Evolutionary conservation across 2,797 vertebrate genomes (phyloP).

Genomic region (Rhabdomys pumilio): DNA sequence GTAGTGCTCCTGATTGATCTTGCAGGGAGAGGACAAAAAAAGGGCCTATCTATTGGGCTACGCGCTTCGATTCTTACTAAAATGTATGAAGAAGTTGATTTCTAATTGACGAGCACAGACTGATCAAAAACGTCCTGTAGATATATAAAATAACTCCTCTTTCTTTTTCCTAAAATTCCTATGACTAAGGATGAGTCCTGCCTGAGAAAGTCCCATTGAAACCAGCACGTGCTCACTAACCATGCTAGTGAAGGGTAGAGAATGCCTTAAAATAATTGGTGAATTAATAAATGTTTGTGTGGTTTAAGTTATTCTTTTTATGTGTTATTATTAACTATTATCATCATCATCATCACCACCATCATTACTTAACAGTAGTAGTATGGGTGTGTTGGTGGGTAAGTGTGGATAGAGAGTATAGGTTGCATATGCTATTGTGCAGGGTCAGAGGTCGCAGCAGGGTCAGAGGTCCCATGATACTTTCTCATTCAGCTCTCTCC

Average conservation of each 20-base stretch:
- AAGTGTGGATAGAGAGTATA: neutral
- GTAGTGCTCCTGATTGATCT: neutral
- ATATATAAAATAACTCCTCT: neutral
- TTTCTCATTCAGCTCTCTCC: no score
- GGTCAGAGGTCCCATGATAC: neutral
- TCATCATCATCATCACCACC: neutral
- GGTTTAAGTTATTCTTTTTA: neutral
- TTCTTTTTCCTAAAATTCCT: constrained; percentile 12
- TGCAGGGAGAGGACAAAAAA: neutral
- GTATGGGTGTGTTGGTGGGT: no score
- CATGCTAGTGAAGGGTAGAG: neutral
- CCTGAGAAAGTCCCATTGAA: constrained; percentile 31
- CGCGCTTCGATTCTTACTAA: neutral
- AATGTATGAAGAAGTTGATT: neutral
- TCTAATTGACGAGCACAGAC: neutral
- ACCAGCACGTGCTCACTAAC: neutral
- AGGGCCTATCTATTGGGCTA: neutral
- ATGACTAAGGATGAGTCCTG: neutral
- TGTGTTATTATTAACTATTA: neutral
- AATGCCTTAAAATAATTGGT: neutral
- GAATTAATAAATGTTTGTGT: constrained; percentile 24
- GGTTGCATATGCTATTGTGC: no score
- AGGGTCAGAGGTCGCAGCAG: neutral
- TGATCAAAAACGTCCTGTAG: neutral
- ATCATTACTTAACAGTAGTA: neutral